Conservation (phyloP, 2,113 vertebrate species). For the Poicephalus gulielmi region DNA sequence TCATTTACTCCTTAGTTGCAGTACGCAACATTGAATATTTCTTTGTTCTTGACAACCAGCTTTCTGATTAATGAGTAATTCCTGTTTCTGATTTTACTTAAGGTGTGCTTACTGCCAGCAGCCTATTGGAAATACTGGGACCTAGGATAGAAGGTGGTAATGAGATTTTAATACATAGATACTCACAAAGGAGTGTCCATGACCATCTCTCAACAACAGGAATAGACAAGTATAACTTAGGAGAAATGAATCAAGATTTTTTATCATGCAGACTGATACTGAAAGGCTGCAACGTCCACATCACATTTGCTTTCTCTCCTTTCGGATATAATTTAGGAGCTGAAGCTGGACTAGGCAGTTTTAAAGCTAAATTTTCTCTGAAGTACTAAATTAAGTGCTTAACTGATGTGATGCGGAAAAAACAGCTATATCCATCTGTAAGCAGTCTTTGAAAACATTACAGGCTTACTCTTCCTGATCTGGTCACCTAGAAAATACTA, state of each 20-base stretch:
- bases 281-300: not conserved
- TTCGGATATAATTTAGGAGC: not conserved
- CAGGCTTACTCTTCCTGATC: not conserved
- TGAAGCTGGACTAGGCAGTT: not conserved
- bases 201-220: not conserved
- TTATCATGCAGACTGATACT: not conserved
- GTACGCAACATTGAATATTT: not conserved
- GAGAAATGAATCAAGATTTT: not conserved
- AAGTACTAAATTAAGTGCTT: not conserved
- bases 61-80: constrained; percentile 20
- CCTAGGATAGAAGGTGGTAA: not conserved
- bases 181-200: not conserved
- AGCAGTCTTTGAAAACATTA: not conserved
- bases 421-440: not conserved
- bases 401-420: not conserved
- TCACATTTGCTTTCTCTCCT: not conserved
- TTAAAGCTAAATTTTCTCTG: not conserved
- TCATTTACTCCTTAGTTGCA: not conserved
- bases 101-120: not conserved
- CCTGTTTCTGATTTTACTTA: constrained; percentile 28
- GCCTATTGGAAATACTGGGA: not conserved
- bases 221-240: not conserved
- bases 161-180: not conserved
- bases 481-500: not conserved
- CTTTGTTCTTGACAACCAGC: not conserved